A percentile compares a stretch with the other conserved stretches of the same genome.
Conservation (phyloP, 2,888 invertebrate species). For the Pyrrhosoma nymphula region DNA sequence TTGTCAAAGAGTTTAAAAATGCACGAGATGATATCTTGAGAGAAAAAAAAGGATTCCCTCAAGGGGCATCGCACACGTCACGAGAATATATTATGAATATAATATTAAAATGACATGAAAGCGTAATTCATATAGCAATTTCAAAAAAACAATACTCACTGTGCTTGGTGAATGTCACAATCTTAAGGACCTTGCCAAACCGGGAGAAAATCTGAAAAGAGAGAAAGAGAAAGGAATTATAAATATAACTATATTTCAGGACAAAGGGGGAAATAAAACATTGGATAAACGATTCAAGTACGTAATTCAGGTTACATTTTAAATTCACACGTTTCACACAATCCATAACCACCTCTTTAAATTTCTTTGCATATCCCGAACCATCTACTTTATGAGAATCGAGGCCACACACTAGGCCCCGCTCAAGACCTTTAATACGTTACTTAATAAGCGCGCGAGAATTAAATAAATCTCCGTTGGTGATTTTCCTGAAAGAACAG, state of each 20-base stretch:
- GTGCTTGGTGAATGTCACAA: slow-evolving; percentile 99
- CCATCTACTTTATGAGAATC: neutral
- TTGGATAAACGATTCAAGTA: neutral
- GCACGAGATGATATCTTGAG: neutral
- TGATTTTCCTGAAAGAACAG: neutral
- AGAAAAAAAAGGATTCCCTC: neutral
- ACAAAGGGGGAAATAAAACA: neutral
- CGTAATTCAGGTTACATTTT: neutral
- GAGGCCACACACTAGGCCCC: neutral
- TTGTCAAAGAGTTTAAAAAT: neutral
- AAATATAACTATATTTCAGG: neutral
- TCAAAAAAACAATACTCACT: slow-evolving; percentile 84
- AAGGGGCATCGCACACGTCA: neutral
- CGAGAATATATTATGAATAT: too few species aligned
- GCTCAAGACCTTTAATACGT: neutral
- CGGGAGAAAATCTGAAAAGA: slow-evolving; percentile 95
- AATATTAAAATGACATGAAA: neutral
- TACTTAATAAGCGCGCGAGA: neutral
- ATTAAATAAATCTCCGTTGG: neutral
- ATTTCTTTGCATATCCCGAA: neutral
- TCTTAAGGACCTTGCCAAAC: slow-evolving; percentile 99
- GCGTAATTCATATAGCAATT: neutral
- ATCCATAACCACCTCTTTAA: neutral
- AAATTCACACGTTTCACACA: neutral
- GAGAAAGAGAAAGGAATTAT: slow-evolving; percentile 71